Evolutionary conservation across 1,140 invertebrate genomes (phyloP), one percentile per base, ranked within the genome.

Genomic region (Cherax destructor): DNA sequence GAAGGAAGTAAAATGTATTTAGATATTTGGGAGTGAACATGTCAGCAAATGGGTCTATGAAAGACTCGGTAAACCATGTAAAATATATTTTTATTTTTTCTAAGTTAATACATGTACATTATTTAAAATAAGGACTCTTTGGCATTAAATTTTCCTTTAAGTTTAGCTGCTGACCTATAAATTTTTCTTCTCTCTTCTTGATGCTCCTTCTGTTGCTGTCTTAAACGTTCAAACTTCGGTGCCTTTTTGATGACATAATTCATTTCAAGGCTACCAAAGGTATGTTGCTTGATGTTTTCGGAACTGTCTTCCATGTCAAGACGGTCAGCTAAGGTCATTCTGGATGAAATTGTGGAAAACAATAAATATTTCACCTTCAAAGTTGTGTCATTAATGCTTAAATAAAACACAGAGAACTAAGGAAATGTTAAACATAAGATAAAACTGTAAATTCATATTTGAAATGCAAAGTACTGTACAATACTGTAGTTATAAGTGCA

Each of bases 231-330:
- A 59, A 65, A 78, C 52, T 84, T 84, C 24, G 88, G 80, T 9
- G 21, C 74, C 74, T 90, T 90, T n/a, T 77, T 90, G 4, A 90
- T 49, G 7, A 90, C 81, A 24, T 90, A 90, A 69, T 81, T 90
- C 88, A 90, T 90, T 74, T 90, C 88, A 6, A 69, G 69, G 81
- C 81, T 90, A 47, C 88, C 88, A 30, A 90, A 90, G 24, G 88
- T 84, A 21, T 84, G 88, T 4, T 90, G 88, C 30, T 74, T 90
- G 41, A 90, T 50, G 56, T 30, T 84, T n/a, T 84, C 81, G 1
- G 69, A 7, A 21, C 56, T 16, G 52, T 61, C 83, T 24, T 90
- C 88, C 81, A 90, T 76, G 1, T 83, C 81, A 11, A 90, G 81
- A 3, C 88, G 80, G 6, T 90, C 88, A 77, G 69, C 78, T 24